These are phyloP conservation scores for Margarornis squamiger DNA, from an alignment of 2,797 vertebrate species.

Conservation along the genomic window DNA sequence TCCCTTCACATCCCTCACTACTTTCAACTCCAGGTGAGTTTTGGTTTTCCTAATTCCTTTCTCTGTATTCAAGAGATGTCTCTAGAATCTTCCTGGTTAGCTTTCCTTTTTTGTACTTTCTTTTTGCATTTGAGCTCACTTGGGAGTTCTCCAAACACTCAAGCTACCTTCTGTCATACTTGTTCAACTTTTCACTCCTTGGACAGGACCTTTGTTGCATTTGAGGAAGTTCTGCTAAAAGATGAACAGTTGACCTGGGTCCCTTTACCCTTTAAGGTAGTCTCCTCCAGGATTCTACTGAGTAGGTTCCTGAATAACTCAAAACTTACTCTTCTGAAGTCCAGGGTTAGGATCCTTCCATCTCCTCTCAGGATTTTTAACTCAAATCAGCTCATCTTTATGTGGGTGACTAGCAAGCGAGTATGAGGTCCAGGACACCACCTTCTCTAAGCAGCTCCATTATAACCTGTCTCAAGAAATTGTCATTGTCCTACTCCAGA, in stretches of 20 bases:
- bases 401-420: not conserved
- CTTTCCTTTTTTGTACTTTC: not conserved
- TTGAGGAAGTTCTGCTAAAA: not conserved
- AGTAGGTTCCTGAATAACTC: not conserved
- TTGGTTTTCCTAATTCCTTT: not conserved
- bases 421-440: not conserved
- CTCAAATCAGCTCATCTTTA: not conserved
- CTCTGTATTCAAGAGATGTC: not conserved
- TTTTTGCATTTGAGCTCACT: not conserved
- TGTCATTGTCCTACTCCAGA: not conserved
- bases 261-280: not conserved
- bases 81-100: not conserved
- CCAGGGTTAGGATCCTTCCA: not conserved
- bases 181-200: not conserved
- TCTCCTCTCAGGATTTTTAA: not conserved
- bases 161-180: not conserved
- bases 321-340: not conserved
- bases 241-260: not conserved
- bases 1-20: not conserved
- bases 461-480: not conserved
- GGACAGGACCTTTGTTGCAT: not conserved
- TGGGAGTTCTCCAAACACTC: not conserved
- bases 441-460: not conserved
- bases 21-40: not conserved
- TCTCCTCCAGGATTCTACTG: not conserved